Percentiles rank a stretch among this genome's conserved stretches.
These are phyloP conservation scores for Solen grandis DNA, from an alignment of 1,140 invertebrate species.

Conservation along the genomic window DNA sequence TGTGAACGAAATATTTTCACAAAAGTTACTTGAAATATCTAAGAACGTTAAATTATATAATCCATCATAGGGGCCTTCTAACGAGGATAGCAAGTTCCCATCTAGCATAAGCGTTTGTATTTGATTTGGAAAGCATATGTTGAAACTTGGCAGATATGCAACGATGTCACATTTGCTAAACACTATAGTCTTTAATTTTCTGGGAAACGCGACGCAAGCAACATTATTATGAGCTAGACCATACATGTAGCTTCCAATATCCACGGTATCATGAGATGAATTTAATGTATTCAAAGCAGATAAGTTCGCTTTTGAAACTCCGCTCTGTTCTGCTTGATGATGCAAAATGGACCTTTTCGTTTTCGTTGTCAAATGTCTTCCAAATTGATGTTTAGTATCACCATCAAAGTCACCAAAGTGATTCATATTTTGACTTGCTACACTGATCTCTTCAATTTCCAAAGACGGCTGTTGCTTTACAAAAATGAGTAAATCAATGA, in stretches of 20 bases:
- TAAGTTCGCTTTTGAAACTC: no score
- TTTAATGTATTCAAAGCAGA: no score
- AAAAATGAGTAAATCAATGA: neutral
- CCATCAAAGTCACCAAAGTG: no score
- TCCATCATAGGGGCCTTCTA: conserved; percentile 7
- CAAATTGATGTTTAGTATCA: no score
- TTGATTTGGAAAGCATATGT: conserved; percentile 11
- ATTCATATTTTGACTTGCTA: conserved; percentile 6
- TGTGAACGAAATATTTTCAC: neutral
- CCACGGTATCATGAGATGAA: no score
- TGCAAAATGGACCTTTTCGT: no score
- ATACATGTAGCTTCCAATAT: no score
- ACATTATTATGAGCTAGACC: neutral
- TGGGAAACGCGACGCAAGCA: neutral
- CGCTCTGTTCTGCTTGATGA: no score
- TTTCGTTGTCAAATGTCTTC: no score
- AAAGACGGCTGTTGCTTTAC: neutral
- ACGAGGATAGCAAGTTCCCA: neutral
- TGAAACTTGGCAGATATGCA: conserved; percentile 7
- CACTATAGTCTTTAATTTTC: neutral
- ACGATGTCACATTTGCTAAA: neutral
- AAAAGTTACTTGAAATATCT: conserved; percentile 11
- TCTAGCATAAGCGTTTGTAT: neutral
- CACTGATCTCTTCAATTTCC: neutral
- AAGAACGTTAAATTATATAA: neutral